Evolutionary conservation across 2,797 vertebrate genomes (phyloP).

Genomic region (Amphiprion clarkii): DNA sequence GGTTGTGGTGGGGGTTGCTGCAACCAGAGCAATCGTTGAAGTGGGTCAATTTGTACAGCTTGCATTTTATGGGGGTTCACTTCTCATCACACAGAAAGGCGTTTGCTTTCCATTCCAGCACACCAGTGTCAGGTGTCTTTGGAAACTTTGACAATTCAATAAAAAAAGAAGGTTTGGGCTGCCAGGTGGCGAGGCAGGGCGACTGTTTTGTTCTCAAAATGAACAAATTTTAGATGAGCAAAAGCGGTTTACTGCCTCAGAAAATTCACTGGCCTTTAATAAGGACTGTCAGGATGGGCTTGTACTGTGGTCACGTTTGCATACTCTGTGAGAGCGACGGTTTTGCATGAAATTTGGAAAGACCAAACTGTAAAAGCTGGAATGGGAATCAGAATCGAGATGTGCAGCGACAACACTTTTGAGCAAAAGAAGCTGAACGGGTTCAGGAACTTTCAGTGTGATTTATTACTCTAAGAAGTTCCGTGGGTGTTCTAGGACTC

Average conservation of each 20-base stretch:
- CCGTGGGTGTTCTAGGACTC: too few species aligned
- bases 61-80: constrained; percentile 51
- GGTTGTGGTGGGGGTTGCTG: neutral
- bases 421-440: too few species aligned
- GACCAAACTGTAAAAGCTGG: too few species aligned
- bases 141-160: constrained; percentile 50
- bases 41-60: constrained; percentile 63
- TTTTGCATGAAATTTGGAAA: too few species aligned
- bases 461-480: too few species aligned
- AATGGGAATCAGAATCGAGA: too few species aligned
- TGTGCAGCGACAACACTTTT: too few species aligned
- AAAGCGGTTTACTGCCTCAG: neutral
- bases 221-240: neutral
- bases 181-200: constrained; percentile 11
- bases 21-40: constrained; percentile 6
- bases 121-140: constrained; percentile 38
- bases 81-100: constrained; percentile 49
- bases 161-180: neutral
- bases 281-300: too few species aligned
- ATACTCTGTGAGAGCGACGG: too few species aligned
- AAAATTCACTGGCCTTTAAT: neutral
- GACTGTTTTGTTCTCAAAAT: neutral
- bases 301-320: too few species aligned
- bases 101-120: constrained; percentile 67
- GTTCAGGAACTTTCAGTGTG: too few species aligned